These are phyloP conservation scores for Cephus pulcher DNA, from an alignment of 2,888 invertebrate genomes.

Conservation along the genomic window DNA sequence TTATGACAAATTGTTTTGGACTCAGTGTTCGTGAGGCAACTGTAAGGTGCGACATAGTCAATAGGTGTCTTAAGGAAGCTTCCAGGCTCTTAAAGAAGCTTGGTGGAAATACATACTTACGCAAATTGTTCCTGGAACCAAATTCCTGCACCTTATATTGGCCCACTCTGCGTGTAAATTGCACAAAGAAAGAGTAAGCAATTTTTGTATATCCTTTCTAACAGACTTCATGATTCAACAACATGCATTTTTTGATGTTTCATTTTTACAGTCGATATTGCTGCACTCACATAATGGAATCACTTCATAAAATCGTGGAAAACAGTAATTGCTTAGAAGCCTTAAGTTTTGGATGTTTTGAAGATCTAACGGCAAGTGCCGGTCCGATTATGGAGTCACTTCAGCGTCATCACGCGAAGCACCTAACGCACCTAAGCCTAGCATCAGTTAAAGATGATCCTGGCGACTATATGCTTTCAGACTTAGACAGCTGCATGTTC, in stretches of 20 bases:
- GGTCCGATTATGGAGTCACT: conserved; percentile 65
- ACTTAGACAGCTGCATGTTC: conserved; percentile 71
- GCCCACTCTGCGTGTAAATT: conserved; percentile 26
- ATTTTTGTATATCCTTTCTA: background rate
- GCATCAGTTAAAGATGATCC: conserved; percentile 82
- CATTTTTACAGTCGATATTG: conserved; percentile 35
- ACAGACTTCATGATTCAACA: background rate
- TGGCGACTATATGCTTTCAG: conserved; percentile 72
- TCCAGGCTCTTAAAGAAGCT: conserved; percentile 58
- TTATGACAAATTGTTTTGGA: conserved; percentile 61
- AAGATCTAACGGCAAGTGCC: conserved; percentile 68
- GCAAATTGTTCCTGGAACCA: conserved; percentile 61
- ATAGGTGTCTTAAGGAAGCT: conserved; percentile 53
- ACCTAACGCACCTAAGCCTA: conserved; percentile 74
- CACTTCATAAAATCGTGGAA: conserved; percentile 65
- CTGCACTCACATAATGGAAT: conserved; percentile 47
- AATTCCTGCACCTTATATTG: conserved; percentile 56
- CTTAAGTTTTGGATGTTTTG: conserved; percentile 70
- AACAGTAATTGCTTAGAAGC: conserved; percentile 66
- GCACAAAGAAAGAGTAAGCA: conserved; percentile 33
- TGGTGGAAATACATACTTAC: conserved; percentile 59
- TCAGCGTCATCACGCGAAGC: conserved; percentile 68
- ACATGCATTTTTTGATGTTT: background rate
- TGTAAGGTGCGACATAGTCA: conserved; percentile 62
- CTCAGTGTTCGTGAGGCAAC: conserved; percentile 64